A percentile compares a stretch with the other conserved stretches of the same genome.
phyloP scores from a whole-genome alignment of 2,797 vertebrate genomes.

The Poecilia picta region DNA sequence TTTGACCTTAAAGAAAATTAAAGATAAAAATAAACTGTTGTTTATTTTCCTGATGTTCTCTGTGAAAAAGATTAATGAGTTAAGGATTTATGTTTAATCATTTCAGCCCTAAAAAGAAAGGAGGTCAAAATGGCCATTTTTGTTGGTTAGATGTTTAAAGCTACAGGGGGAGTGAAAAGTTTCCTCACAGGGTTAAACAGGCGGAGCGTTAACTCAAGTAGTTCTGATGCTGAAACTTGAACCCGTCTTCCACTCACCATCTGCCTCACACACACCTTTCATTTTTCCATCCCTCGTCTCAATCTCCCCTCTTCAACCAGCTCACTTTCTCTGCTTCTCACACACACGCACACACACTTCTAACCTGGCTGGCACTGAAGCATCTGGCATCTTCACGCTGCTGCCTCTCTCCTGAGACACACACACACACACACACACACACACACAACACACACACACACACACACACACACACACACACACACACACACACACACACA shows the following conservation, averaged over 20 bases:
- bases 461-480: neutral
- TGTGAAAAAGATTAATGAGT: neutral
- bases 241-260: constrained; percentile 55
- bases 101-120: no score
- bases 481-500: no score
- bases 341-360: constrained; percentile 26
- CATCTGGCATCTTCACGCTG: constrained; percentile 68
- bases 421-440: no score
- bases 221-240: constrained; percentile 61
- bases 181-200: neutral
- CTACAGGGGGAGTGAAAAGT: neutral
- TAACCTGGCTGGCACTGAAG: constrained; percentile 59
- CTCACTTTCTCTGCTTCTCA: constrained; percentile 36
- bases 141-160: neutral
- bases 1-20: neutral
- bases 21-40: no score
- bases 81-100: no score
- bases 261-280: constrained; percentile 44
- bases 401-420: constrained; percentile 56
- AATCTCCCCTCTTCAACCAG: constrained; percentile 36
- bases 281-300: constrained; percentile 47
- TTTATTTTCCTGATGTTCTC: neutral
- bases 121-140: neutral
- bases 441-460: constrained; percentile 1
- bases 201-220: constrained; percentile 41